phyloP scores from a whole-genome alignment of 2,113 vertebrate species.

The Tragulus kanchil region DNA sequence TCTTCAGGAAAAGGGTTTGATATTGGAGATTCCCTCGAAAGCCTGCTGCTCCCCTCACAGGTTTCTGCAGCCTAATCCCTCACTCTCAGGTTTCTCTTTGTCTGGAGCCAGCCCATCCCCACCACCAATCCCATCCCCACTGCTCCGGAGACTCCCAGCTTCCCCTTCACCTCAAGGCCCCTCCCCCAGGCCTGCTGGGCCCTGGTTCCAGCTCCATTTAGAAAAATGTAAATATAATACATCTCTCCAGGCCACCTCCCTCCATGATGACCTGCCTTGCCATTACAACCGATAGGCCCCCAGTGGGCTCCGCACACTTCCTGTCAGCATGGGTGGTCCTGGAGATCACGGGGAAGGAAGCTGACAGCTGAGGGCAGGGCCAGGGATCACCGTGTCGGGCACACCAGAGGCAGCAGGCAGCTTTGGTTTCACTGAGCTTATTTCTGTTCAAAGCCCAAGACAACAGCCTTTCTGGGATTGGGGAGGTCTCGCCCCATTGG shows the following conservation, averaged over 20 bases:
- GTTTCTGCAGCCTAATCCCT: slow-evolving; percentile 75
- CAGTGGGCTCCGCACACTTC: slow-evolving; percentile 74
- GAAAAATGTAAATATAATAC: slow-evolving; percentile 77
- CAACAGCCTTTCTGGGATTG: slow-evolving; percentile 16
- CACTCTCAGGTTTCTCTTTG: slow-evolving; percentile 79
- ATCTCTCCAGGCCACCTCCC: slow-evolving; percentile 54
- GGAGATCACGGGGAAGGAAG: slow-evolving; percentile 52
- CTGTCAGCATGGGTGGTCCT: slow-evolving; percentile 86
- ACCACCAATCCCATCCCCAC: background rate
- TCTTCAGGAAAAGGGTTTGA: slow-evolving; percentile 80
- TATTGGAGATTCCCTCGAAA: slow-evolving; percentile 81
- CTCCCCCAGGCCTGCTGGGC: background rate
- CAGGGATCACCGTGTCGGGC: background rate
- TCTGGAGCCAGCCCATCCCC: slow-evolving; percentile 69
- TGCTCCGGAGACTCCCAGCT: background rate
- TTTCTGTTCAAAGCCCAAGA: slow-evolving; percentile 73
- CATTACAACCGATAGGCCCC: slow-evolving; percentile 76
- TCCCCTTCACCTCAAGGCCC: background rate
- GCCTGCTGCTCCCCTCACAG: slow-evolving; percentile 42
- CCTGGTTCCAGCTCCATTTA: slow-evolving; percentile 58
- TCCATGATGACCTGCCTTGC: slow-evolving; percentile 66
- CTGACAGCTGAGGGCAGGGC: slow-evolving; percentile 84
- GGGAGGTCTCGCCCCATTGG: background rate
- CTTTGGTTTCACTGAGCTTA: slow-evolving; percentile 80
- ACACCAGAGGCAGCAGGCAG: slow-evolving; percentile 50